Evolutionary conservation across 2,888 invertebrate genomes (phyloP).

Genomic region (Drosophila histrio): DNA sequence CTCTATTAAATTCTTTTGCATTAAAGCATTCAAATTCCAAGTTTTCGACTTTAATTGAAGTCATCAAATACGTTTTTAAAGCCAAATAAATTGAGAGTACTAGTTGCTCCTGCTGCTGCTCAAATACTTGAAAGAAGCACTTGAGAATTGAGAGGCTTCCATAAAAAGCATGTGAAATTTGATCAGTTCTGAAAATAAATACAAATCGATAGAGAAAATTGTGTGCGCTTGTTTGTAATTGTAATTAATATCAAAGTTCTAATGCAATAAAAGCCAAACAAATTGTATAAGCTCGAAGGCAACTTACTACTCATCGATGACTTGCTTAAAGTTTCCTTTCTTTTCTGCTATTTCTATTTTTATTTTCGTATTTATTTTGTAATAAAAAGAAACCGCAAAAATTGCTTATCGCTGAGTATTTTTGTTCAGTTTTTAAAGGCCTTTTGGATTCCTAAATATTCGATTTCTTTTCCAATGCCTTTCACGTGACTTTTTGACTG

Average conservation of each 20-base stretch:
- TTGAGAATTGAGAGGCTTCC: slow-evolving; percentile 35
- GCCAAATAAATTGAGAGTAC: background rate
- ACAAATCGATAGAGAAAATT: slow-evolving; percentile 10
- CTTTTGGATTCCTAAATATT: slow-evolving; percentile 21
- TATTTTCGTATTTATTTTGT: background rate
- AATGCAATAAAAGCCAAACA: slow-evolving; percentile 29
- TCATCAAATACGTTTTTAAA: background rate
- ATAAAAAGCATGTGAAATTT: slow-evolving; percentile 26
- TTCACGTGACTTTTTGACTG: slow-evolving; percentile 54
- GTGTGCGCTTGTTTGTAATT: slow-evolving; percentile 34
- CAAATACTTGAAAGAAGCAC: slow-evolving; percentile 33
- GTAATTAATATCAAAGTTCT: slow-evolving; percentile 56
- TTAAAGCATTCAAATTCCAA: background rate
- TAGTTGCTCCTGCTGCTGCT: background rate
- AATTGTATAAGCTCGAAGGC: slow-evolving; percentile 51
- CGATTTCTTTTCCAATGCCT: slow-evolving; percentile 58
- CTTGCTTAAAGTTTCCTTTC: slow-evolving; percentile 8
- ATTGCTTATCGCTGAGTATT: slow-evolving; percentile 37
- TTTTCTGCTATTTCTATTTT: slow-evolving; percentile 1
- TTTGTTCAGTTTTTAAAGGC: slow-evolving; percentile 31
- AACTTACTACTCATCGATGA: slow-evolving; percentile 22
- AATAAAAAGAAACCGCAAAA: slow-evolving; percentile 45
- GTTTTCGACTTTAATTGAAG: background rate
- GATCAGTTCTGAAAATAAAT: slow-evolving; percentile 18
- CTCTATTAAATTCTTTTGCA: background rate